Base-by-base conservation (phyloP, 2,888 invertebrate species). In the Conops quadrifasciatus region DNA sequence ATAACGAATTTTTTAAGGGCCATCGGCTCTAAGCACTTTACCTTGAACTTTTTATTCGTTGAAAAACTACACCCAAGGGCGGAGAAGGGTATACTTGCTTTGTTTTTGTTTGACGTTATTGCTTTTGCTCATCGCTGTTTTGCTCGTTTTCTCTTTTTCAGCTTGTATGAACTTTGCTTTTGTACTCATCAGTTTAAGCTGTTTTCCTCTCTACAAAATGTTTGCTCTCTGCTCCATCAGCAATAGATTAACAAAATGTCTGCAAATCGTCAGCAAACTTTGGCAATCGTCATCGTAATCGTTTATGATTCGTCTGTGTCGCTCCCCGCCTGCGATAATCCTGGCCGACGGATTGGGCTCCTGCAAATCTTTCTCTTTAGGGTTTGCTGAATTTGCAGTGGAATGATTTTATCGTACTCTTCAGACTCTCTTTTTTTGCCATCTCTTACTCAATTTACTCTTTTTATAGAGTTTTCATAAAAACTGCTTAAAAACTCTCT, bases 381-480 rank as follows among this genome's bases (percentile, higher is more conserved):
- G n/a, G n/a, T n/a, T 11, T 36, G 56, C 15, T 43, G 19, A 24
- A 62, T 62, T 62, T 62, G 36, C 4, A 30, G n/a, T 43, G 43
- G 30, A 43, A 36, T 30, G 24, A 21, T 43, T 19, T 56, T 56
- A 13, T 51, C 21, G 51, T 51, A 19, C n/a, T 19, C 21, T 7
- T 51, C 21, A 19, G 49, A n/a, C 13, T 51, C 5, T 51, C 21
- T 7, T 51, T 51, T 11, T 19, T 51, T 51, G 51, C 21, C 51
- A 5, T 51, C 21, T 49, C 30, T 65, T 65, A 49, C 51, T n/a
- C n/a, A 53, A 66, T 66, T n/a, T n/a, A n/a, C n/a, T n/a, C n/a
- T n/a, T n/a, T n/a, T n/a, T n/a, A n/a, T 19, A 56, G 24, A 49
- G 11, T 30, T n/a, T 24, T 43, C 56, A 67, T 53, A 26, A 43